Conservation (phyloP, 1,140 invertebrate species). For the Drosophila dunni region DNA sequence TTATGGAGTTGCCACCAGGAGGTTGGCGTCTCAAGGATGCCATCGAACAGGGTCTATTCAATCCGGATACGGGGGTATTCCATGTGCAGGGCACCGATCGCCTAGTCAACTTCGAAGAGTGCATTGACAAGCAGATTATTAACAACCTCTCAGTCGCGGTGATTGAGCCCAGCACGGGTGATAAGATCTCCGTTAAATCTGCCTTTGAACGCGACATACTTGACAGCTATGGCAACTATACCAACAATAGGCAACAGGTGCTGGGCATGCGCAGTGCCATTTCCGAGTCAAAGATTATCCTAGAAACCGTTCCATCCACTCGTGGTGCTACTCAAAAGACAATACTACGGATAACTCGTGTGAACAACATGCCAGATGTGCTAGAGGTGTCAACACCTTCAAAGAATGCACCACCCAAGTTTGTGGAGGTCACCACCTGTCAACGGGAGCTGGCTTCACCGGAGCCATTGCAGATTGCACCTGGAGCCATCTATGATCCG, state of each 20-base stretch:
- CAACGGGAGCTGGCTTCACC: slow-evolving; percentile 86
- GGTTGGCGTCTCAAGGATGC: slow-evolving; percentile 93
- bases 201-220: slow-evolving; percentile 92
- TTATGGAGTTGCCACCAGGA: slow-evolving; percentile 91
- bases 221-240: slow-evolving; percentile 91
- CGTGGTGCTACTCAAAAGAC: slow-evolving; percentile 83
- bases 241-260: slow-evolving; percentile 86
- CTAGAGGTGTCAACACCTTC: slow-evolving; percentile 87
- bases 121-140: slow-evolving; percentile 93
- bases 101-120: slow-evolving; percentile 94
- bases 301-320: slow-evolving; percentile 85
- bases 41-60: slow-evolving; percentile 91
- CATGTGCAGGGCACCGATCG: slow-evolving; percentile 94
- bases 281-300: slow-evolving; percentile 87
- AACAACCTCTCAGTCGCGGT: slow-evolving; percentile 92
- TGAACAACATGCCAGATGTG: slow-evolving; percentile 87
- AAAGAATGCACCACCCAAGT: slow-evolving; percentile 80
- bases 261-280: slow-evolving; percentile 92
- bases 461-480: slow-evolving; percentile 89
- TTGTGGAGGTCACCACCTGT: slow-evolving; percentile 74
- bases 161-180: slow-evolving; percentile 89
- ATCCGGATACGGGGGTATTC: slow-evolving; percentile 92
- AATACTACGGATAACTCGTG: slow-evolving; percentile 71
- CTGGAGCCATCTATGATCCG: slow-evolving; percentile 91
- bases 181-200: slow-evolving; percentile 89